Evolutionary conservation across 1,140 invertebrate species (phyloP).

Genomic region (Paramacrobiotus metropolitanus): DNA sequence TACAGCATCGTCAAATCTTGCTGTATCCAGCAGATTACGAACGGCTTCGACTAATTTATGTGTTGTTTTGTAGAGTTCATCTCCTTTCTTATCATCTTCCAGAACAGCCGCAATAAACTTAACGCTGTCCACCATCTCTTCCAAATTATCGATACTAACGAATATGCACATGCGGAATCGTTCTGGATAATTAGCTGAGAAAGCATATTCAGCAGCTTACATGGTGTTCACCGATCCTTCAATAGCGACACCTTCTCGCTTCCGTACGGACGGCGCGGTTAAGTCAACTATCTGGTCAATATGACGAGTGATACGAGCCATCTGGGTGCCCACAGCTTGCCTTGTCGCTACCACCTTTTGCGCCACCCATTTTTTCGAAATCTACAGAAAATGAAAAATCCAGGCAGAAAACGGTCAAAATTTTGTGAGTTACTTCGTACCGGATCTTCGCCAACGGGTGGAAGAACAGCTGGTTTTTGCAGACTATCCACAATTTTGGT

Average conservation of each 20-base stretch:
- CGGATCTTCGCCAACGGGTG: conserved; percentile 54
- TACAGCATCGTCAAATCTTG: conserved; percentile 76
- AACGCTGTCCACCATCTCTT: conserved; percentile 83
- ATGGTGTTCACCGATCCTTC: conserved; percentile 91
- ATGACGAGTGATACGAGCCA: conserved; percentile 82
- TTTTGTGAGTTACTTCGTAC: conserved; percentile 20
- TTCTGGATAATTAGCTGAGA: neutral
- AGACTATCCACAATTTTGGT: conserved; percentile 21
- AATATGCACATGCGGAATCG: conserved; percentile 5
- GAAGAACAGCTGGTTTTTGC: conserved; percentile 34
- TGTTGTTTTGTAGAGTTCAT: conserved; percentile 68
- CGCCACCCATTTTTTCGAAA: conserved; percentile 11
- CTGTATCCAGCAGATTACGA: conserved; percentile 72
- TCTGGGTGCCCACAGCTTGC: conserved; percentile 80
- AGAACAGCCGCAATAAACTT: conserved; percentile 81
- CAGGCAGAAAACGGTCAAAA: conserved; percentile 13
- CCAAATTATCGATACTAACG: conserved; percentile 58
- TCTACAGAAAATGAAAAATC: conserved; percentile 10
- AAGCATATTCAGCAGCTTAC: conserved; percentile 15
- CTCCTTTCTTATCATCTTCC: conserved; percentile 54
- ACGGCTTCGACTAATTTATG: conserved; percentile 74
- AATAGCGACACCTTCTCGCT: conserved; percentile 67
- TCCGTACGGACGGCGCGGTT: conserved; percentile 24
- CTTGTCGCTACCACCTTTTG: conserved; percentile 75
- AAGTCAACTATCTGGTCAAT: conserved; percentile 28